phyloP scores from a whole-genome alignment of 2,888 invertebrate species.

The Labia minor region DNA sequence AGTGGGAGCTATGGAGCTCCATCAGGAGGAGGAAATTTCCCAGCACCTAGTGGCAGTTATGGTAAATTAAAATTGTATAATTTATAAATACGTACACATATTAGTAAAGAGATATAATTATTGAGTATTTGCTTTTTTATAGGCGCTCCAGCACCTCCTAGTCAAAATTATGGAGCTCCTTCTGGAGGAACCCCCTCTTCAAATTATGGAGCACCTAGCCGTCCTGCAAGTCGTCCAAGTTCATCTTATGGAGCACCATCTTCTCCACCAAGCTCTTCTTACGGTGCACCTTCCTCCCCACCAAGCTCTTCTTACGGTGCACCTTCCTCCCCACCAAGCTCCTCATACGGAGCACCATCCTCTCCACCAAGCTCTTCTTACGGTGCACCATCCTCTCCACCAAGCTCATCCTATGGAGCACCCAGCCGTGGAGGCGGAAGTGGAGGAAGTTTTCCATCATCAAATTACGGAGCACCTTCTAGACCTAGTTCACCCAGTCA shows the following conservation, averaged over 20 bases:
- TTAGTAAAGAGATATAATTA: too few species aligned
- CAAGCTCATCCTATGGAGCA: conserved; percentile 35
- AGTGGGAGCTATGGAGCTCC: conserved; percentile 18
- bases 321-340: conserved; percentile 27
- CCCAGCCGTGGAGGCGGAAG: conserved; percentile 26
- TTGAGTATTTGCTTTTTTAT: too few species aligned
- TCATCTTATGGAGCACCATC: conserved; percentile 28
- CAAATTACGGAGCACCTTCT: conserved; percentile 16
- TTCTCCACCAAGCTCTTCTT: conserved; percentile 22
- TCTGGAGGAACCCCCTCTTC: conserved; percentile 33
- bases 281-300: conserved; percentile 21
- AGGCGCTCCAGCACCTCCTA: conserved; percentile 26
- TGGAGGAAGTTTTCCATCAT: conserved; percentile 30
- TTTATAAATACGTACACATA: too few species aligned
- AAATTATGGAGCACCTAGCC: conserved; percentile 36
- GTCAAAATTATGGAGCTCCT: conserved; percentile 36
- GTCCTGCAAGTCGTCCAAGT: conserved; percentile 27
- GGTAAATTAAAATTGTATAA: too few species aligned
- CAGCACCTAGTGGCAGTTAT: neutral
- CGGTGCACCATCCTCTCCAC: conserved; percentile 32
- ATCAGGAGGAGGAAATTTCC: neutral
- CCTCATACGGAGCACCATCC: conserved; percentile 43
- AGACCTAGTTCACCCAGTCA: neutral
- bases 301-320: conserved; percentile 20
- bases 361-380: conserved; percentile 28